Evolutionary conservation across 2,888 invertebrate genomes (phyloP), one percentile per base, ranked within the genome.

Genomic region (Noctua comes): DNA sequence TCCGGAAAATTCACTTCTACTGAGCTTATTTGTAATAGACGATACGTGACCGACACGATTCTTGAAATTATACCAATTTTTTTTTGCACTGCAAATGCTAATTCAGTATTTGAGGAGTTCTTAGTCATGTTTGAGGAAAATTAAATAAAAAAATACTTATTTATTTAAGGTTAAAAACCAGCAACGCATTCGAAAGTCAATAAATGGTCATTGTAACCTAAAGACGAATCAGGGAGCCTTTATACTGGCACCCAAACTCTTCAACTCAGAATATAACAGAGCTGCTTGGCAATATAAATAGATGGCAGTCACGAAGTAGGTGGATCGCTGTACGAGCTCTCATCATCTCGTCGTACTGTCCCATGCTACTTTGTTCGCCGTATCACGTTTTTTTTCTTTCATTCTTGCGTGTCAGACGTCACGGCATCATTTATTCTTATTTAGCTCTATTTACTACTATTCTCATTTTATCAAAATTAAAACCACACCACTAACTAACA

Each of bases 1-100:
- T 79, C 88, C 83, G 86, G 89, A 80, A 88, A 86, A 89, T 89
- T 89, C 86, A 85, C 87, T 88, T 83, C 79, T 83, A 75, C 78
- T 48, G 54, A 48, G 48, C n/a, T 69, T 73, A 10, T 79, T 78
- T 80, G 4, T 16, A 6, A 1, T 24, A 13, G 0, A 31, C 77
- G 79, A 62, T 0, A 69, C 76, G 86, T 21, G 13, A 0, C 0
- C 79, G 76, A 69, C 0, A 77, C 80, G 83, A 83, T 59, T 59
- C 4, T 21, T 51, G 4, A 57, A 64, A 51, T 16, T 0, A 36
- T 21, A 4, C n/a, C n/a, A 54, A 24, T 0, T 54, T 54, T 54
- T n/a, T 54, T 18, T 54, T 54, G 54, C 4, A 46, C 16, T 46
- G 4, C 46, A 46, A 16, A 16, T 46, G 11, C 13, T 13, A 46